Evolutionary conservation across 1,140 invertebrate species (phyloP), one percentile per base, ranked within the genome.

Genomic region (Anastatus disparis): DNA sequence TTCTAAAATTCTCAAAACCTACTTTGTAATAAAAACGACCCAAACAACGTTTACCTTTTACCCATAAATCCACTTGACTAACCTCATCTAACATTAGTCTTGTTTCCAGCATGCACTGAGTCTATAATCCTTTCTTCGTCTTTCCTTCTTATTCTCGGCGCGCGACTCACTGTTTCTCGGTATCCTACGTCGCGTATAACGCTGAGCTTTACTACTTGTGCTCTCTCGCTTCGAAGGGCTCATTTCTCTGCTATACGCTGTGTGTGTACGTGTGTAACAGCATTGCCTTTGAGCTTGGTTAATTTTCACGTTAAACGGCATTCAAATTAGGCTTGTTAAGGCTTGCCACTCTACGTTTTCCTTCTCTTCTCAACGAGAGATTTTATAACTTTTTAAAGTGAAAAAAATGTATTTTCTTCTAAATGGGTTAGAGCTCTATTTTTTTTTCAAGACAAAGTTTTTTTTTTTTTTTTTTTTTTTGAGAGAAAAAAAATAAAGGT

Each of bases 241-340:
- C 63, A 12, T 48, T 62, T 20, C 26, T n/a, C n/a, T n/a, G n/a
- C n/a, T n/a, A n/a, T n/a, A n/a, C n/a, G 42, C 26, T 24, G 42
- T 31, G 40, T 46, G 22, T 42, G 24, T 59, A 15, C 38, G 35
- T 10, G 35, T 56, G 35, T 40, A 10, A n/a, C 31, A 1, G 8
- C 24, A 20, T 8, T 17, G 4, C 15, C 27, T 52, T 64, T 64
- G 59, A 63, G n/a, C 61, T 64, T 29, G 50, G 48, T 44, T 65
- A 53, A 65, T 65, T 65, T 65, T 65, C 64, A 20, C 24, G 53
- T 17, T 58, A 26, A 56, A 44, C 38, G 53, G 17, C 53, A 46
- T 56, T 46, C 35, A 67, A 67, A 67, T 67, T 67, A 58, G 64
- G 53, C 64, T 58, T 9, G 13, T 67, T 58, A 58, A 56, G 53